Evolutionary conservation across 1,140 invertebrate species (phyloP).

Genomic region (Pachyrhynchus sulphureomaculatus): DNA sequence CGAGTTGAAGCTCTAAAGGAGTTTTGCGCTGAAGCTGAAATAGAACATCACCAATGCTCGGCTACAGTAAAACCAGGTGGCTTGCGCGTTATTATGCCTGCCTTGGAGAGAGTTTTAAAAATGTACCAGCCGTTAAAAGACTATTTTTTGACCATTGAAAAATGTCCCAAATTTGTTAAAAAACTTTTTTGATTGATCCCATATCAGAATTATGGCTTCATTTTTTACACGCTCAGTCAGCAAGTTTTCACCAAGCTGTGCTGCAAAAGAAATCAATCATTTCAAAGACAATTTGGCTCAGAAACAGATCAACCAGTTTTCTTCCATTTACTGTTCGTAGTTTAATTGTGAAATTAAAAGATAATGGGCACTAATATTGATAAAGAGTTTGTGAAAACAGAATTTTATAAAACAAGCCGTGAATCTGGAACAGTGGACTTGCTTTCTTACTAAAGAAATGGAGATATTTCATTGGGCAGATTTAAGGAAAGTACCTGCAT

Average conservation of each 20-base stretch:
- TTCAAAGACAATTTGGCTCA: not conserved
- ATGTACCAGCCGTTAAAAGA: constrained; percentile 35
- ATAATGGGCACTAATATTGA: no score
- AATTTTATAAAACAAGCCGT: no score
- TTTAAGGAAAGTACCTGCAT: no score
- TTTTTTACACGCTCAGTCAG: constrained; percentile 40
- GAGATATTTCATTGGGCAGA: no score
- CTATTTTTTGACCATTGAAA: constrained; percentile 41
- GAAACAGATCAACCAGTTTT: constrained; percentile 31
- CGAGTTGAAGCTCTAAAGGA: no score
- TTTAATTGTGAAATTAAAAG: no score
- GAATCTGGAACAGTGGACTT: no score
- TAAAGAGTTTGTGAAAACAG: no score
- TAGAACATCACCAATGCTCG: constrained; percentile 39
- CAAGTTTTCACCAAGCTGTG: constrained; percentile 35
- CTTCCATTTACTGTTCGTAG: constrained; percentile 39
- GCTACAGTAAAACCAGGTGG: constrained; percentile 33
- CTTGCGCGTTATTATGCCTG: constrained; percentile 23
- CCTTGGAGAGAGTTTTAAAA: constrained; percentile 24
- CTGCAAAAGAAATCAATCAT: constrained; percentile 41
- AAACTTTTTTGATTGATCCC: constrained; percentile 22
- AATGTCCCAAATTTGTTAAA: constrained; percentile 24
- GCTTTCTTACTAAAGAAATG: no score
- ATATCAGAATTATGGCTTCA: constrained; percentile 23
- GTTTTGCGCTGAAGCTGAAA: constrained; percentile 26